phyloP scores from a whole-genome alignment of 2,113 vertebrate species.

The Pseudorectes ferrugineus region DNA sequence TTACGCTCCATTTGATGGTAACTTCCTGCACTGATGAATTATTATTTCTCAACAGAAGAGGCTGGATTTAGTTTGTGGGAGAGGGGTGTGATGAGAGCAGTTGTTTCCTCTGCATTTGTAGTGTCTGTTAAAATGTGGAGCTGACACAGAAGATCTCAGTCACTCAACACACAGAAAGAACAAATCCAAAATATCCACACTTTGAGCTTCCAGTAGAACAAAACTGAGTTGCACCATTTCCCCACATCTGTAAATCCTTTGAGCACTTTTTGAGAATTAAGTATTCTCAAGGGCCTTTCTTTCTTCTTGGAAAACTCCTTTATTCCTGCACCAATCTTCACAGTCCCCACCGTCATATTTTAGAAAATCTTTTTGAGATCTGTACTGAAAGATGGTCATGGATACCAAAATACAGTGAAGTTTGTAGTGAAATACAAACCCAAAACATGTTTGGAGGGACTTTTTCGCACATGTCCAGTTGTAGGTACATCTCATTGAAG shows the following conservation, averaged over 20 bases:
- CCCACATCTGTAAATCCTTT: neutral
- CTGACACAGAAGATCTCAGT: neutral
- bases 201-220: neutral
- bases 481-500: neutral
- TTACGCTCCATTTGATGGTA: neutral
- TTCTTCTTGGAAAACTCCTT: neutral
- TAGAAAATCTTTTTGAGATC: neutral
- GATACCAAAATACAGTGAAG: neutral
- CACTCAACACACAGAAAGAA: neutral
- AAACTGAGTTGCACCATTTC: neutral
- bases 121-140: neutral
- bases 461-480: neutral
- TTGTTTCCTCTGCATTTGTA: neutral
- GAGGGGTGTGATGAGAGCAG: neutral
- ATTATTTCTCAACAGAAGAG: neutral
- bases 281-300: neutral
- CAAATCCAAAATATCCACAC: neutral
- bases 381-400: neutral
- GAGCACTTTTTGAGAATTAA: neutral
- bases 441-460: neutral
- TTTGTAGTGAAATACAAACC: neutral
- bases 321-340: neutral
- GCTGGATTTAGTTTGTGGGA: neutral
- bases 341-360: fast-evolving
- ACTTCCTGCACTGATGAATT: neutral